These are phyloP conservation scores for Meandrina meandrites DNA, from an alignment of 92 coral and sea anemone genomes.

Conservation along the genomic window DNA sequence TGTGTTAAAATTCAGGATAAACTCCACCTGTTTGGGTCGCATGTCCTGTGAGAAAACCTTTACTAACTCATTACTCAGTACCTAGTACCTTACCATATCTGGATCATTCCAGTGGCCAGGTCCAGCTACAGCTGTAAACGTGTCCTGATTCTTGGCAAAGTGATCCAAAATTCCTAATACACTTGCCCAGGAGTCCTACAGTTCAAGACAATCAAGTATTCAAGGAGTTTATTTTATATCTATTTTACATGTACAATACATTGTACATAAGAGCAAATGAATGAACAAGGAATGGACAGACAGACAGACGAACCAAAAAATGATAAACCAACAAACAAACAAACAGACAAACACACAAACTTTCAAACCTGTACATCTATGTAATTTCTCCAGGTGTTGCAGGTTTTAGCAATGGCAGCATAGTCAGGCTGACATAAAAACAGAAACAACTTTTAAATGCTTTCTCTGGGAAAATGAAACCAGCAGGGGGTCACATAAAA, in stretches of 20 bases:
- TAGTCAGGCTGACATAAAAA: slow-evolving; percentile 70
- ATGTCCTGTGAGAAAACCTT: too few relatives aligned
- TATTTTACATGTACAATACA: not conserved
- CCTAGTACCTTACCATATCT: slow-evolving; percentile 69
- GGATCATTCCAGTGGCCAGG: slow-evolving; percentile 99
- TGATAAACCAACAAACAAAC: too few relatives aligned
- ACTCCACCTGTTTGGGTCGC: too few relatives aligned
- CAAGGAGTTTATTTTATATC: not conserved
- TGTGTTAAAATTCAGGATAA: too few relatives aligned
- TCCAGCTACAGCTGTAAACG: slow-evolving; percentile 81
- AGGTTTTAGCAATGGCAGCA: slow-evolving; percentile 70
- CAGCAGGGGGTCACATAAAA: too few relatives aligned
- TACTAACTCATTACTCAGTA: too few relatives aligned
- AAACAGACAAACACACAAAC: not conserved
- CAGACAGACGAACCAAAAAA: too few relatives aligned
- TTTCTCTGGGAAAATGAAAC: too few relatives aligned
- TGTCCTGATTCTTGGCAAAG: slow-evolving; percentile 91
- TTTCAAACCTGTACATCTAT: slow-evolving; percentile 87
- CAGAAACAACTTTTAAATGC: not conserved
- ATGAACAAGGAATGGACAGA: too few relatives aligned
- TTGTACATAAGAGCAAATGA: too few relatives aligned
- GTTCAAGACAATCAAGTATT: not conserved
- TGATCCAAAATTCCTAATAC: slow-evolving; percentile 79
- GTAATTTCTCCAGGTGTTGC: slow-evolving; percentile 94
- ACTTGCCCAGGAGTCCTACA: slow-evolving; percentile 93